These are phyloP conservation scores for Pterois miles DNA, from an alignment of 2,797 vertebrate genomes.

Conservation along the genomic window DNA sequence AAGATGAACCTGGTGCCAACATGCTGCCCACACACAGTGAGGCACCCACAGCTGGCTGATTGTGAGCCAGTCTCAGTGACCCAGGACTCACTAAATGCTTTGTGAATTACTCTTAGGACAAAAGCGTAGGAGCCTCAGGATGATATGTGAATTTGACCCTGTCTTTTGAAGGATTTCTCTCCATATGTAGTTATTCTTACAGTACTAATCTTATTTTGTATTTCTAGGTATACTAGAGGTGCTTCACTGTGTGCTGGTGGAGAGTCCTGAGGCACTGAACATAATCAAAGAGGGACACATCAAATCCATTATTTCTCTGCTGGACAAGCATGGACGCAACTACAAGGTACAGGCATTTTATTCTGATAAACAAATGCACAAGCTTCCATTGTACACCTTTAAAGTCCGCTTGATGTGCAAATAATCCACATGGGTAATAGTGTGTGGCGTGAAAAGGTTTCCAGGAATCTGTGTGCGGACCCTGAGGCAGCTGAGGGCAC, in stretches of 20 bases:
- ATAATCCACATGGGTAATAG: neutral
- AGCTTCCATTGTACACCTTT: neutral
- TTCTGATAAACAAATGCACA: neutral
- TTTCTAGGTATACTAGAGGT: slow-evolving; percentile 92
- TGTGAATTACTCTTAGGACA: neutral
- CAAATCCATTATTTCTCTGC: slow-evolving; percentile 95
- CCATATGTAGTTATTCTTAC: neutral
- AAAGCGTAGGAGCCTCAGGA: neutral
- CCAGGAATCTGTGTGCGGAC: neutral
- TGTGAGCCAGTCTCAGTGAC: neutral
- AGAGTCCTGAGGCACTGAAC: slow-evolving; percentile 96
- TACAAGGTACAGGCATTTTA: slow-evolving; percentile 86
- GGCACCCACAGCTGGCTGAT: neutral
- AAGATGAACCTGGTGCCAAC: neutral
- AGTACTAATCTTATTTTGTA: slow-evolving; percentile 3
- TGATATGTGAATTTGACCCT: neutral
- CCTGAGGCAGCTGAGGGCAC: neutral
- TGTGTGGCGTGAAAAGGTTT: neutral
- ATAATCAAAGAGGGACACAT: slow-evolving; percentile 98
- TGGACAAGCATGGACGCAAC: slow-evolving; percentile 96
- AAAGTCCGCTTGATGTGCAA: neutral
- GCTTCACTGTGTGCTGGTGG: slow-evolving; percentile 95
- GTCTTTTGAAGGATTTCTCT: neutral
- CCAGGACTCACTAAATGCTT: neutral
- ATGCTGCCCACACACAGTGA: neutral